Percentiles rank a stretch among this genome's conserved stretches.
phyloP scores from a whole-genome alignment of 2,797 vertebrate species.

The Bucorvus abyssinicus region DNA sequence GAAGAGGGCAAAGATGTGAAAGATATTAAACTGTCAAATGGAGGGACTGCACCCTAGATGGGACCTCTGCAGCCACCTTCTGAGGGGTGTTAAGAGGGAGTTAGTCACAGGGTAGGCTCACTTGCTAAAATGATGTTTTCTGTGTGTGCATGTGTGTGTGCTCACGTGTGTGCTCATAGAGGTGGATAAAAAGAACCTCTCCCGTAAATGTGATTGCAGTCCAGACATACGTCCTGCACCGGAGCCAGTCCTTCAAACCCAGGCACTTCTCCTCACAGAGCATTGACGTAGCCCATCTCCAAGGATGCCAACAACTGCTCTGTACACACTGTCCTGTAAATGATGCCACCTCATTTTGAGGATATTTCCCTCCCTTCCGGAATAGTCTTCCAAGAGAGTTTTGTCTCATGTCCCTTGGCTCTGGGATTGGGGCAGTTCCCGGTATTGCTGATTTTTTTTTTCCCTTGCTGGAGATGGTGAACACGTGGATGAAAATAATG shows the following conservation, averaged over 20 bases:
- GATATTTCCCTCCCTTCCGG: background rate
- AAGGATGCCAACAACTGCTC: background rate
- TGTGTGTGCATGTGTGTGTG: background rate
- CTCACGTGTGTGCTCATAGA: accelerated
- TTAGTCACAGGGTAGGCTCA: background rate
- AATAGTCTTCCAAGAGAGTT: background rate
- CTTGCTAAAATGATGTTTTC: background rate
- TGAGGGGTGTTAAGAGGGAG: background rate
- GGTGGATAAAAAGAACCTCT: background rate
- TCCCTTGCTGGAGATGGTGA: background rate
- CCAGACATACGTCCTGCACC: background rate
- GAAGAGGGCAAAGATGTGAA: background rate
- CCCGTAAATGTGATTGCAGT: background rate
- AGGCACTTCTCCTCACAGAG: background rate
- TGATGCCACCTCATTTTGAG: background rate
- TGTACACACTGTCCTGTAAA: background rate
- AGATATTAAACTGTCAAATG: background rate
- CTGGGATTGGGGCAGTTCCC: background rate
- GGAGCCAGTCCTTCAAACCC: background rate
- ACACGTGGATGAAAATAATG: background rate
- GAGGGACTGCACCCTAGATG: background rate
- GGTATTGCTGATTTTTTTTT: background rate
- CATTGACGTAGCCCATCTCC: accelerated
- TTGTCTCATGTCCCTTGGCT: background rate
- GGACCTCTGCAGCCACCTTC: background rate